Evolutionary conservation across 2,113 vertebrate species (phyloP).

Genomic region (Anoura caudifer): DNA sequence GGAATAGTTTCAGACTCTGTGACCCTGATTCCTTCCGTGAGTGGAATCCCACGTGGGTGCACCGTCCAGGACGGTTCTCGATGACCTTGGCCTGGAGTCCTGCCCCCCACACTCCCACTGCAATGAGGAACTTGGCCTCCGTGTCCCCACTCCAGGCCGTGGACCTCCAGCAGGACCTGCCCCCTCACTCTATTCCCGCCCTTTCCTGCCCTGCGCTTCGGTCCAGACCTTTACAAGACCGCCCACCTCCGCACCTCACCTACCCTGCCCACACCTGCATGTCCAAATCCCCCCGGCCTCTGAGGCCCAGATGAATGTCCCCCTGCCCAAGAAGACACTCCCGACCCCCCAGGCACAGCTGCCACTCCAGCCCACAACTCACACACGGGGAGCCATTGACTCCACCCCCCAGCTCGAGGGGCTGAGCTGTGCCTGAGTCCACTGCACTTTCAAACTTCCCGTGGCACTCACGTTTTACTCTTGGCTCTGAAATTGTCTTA

Average conservation of each 20-base stretch:
- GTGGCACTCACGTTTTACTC: neutral
- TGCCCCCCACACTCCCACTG: neutral
- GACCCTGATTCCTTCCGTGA: neutral
- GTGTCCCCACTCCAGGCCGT: neutral
- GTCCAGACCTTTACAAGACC: neutral
- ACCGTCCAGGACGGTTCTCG: neutral
- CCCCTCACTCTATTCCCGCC: neutral
- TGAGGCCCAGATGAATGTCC: neutral
- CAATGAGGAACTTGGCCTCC: neutral
- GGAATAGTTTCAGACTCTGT: neutral
- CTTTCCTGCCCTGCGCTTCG: neutral
- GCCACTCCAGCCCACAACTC: neutral
- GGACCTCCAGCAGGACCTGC: neutral
- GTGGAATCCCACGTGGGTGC: neutral
- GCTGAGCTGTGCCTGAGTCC: too few relatives aligned
- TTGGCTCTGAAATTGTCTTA: neutral
- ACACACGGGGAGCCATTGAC: neutral
- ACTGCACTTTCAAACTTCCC: neutral
- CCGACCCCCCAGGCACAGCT: accelerated
- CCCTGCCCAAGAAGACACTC: neutral
- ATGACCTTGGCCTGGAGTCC: neutral
- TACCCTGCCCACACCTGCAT: neutral
- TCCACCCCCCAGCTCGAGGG: neutral
- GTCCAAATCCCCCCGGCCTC: neutral
- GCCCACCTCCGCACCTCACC: neutral